These are phyloP conservation scores for Oryzias sinensis DNA, from an alignment of 2,797 vertebrate genomes.

Conservation along the genomic window DNA sequence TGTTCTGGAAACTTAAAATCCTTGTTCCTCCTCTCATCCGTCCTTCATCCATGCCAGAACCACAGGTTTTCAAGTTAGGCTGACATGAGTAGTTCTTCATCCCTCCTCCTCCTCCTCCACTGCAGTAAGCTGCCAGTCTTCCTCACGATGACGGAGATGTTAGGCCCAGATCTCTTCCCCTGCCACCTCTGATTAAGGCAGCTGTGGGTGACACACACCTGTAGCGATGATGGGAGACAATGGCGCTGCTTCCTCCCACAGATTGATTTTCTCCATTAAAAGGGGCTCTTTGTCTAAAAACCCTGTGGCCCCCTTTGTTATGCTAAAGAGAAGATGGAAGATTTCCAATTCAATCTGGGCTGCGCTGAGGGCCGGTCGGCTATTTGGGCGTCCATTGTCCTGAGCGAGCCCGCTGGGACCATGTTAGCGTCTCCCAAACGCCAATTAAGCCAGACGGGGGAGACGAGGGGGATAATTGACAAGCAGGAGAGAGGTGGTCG, in stretches of 20 bases:
- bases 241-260: slow-evolving; percentile 75
- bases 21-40: no score
- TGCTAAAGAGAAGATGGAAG: slow-evolving; percentile 88
- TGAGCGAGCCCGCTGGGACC: slow-evolving; percentile 77
- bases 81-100: slow-evolving; percentile 5
- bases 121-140: slow-evolving; percentile 18
- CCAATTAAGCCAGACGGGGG: slow-evolving; percentile 85
- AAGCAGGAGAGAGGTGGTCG: slow-evolving; percentile 78
- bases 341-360: slow-evolving; percentile 96
- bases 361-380: slow-evolving; percentile 90
- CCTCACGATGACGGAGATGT: slow-evolving; percentile 58
- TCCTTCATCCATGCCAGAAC: slow-evolving; percentile 1
- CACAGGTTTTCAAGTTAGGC: background rate
- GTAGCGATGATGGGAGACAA: slow-evolving; percentile 79
- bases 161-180: slow-evolving; percentile 72
- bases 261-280: slow-evolving; percentile 87
- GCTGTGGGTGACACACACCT: slow-evolving; percentile 74
- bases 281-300: slow-evolving; percentile 87
- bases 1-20: no score
- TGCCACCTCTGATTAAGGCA: slow-evolving; percentile 83
- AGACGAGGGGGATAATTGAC: slow-evolving; percentile 84
- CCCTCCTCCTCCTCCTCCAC: slow-evolving; percentile 1
- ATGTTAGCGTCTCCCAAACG: slow-evolving; percentile 86
- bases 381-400: slow-evolving; percentile 85
- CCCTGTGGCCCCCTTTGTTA: slow-evolving; percentile 85